A percentile compares a stretch with the other conserved stretches of the same genome.
phyloP scores from a whole-genome alignment of 2,888 invertebrate genomes.

The Allophyes oxyacanthae region DNA sequence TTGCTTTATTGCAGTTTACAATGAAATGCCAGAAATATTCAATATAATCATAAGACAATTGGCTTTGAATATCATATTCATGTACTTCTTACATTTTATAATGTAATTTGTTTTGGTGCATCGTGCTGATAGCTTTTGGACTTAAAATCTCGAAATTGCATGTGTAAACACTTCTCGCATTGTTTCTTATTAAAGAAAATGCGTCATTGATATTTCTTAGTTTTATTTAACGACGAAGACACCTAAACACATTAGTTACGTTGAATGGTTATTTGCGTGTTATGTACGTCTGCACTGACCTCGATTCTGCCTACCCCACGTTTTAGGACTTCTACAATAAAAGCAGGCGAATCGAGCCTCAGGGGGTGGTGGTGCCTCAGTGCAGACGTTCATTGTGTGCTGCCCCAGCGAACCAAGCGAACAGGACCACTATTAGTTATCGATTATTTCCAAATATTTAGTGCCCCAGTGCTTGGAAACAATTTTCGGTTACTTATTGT shows the following conservation, averaged over 20 bases:
- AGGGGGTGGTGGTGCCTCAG: no score
- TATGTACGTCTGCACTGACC: no score
- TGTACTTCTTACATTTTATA: constrained; percentile 28
- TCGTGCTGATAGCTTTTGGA: constrained; percentile 64
- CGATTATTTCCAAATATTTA: no score
- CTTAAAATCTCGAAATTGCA: constrained; percentile 74
- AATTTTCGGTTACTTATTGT: no score
- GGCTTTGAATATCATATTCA: constrained; percentile 44
- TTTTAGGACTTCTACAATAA: no score
- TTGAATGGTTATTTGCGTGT: no score
- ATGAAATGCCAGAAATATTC: constrained; percentile 34
- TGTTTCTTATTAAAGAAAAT: constrained; percentile 82
- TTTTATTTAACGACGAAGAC: constrained; percentile 35
- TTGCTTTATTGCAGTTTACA: constrained; percentile 31
- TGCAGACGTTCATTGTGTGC: no score
- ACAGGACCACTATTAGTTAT: no score
- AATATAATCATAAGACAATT: constrained; percentile 36
- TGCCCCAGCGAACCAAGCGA: no score
- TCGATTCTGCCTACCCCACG: no score
- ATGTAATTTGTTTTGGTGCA: constrained; percentile 61
- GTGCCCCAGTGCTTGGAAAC: no score
- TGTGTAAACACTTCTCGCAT: constrained; percentile 75
- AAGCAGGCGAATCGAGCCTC: no score
- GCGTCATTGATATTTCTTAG: constrained; percentile 64
- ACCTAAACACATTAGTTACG: neutral